phyloP scores from a whole-genome alignment of 2,113 vertebrate species.

The Acrocephalus arundinaceus region DNA sequence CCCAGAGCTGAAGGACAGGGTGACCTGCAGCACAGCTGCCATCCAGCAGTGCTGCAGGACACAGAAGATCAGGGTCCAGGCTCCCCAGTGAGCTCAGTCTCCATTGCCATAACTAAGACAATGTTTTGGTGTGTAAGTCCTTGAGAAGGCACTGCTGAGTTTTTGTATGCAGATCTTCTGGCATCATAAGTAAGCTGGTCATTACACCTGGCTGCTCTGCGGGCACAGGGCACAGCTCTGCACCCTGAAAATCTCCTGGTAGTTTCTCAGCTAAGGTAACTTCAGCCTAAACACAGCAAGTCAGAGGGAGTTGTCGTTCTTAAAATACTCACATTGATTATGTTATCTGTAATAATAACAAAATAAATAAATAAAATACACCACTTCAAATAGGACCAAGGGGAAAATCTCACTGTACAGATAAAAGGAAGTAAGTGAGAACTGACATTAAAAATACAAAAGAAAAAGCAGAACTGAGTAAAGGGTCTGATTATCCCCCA shows the following conservation, averaged over 20 bases:
- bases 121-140: background rate
- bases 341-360: background rate
- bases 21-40: background rate
- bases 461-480: background rate
- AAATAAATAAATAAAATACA: background rate
- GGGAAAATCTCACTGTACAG: background rate
- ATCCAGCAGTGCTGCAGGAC: background rate
- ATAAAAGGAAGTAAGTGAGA: background rate
- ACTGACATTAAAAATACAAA: background rate
- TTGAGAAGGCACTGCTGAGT: background rate
- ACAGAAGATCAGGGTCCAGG: background rate
- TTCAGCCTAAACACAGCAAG: background rate
- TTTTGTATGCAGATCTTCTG: background rate
- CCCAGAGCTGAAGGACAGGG: background rate
- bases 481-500: background rate
- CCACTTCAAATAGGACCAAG: background rate
- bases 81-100: background rate
- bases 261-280: background rate
- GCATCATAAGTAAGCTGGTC: background rate
- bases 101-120: accelerated
- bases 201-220: background rate
- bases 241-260: background rate
- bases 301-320: background rate
- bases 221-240: background rate
- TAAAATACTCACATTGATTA: background rate